These are phyloP conservation scores for Zaprionus taronus DNA, from an alignment of 1,140 invertebrate genomes.

Conservation along the genomic window DNA sequence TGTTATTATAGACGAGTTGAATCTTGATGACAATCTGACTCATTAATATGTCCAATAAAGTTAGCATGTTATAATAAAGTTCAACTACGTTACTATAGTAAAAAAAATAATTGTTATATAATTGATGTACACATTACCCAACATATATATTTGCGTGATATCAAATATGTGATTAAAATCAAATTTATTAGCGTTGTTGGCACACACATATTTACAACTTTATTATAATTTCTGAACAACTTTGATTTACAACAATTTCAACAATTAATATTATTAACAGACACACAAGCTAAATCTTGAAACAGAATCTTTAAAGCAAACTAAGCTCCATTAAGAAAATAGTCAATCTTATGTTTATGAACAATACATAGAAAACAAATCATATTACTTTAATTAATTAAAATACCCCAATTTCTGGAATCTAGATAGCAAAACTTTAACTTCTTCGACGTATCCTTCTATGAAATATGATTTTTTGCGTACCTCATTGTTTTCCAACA, in stretches of 20 bases:
- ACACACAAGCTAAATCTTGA: too few species aligned
- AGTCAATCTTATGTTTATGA: background rate
- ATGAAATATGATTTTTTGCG: slow-evolving; percentile 33
- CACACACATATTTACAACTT: too few species aligned
- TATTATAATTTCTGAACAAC: too few species aligned
- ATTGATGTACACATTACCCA: background rate
- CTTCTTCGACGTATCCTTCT: slow-evolving; percentile 43
- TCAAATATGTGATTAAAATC: background rate
- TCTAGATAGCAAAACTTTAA: slow-evolving; percentile 38
- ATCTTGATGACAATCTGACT: background rate
- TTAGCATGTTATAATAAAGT: background rate
- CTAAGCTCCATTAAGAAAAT: background rate
- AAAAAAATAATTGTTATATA: background rate
- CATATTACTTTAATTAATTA: background rate
- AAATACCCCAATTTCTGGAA: slow-evolving; percentile 62
- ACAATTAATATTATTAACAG: too few species aligned
- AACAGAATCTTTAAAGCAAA: too few species aligned
- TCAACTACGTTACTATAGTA: background rate
- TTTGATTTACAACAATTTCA: too few species aligned
- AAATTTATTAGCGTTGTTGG: too few species aligned
- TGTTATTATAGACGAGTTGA: background rate
- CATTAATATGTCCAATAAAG: background rate
- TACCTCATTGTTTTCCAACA: slow-evolving; percentile 14
- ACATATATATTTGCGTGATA: background rate
- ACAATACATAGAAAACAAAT: background rate